A percentile compares a stretch with the other conserved stretches of the same genome.
Evolutionary conservation across 2,888 invertebrate genomes (phyloP).

Genomic region (Drosophila testacea): DNA sequence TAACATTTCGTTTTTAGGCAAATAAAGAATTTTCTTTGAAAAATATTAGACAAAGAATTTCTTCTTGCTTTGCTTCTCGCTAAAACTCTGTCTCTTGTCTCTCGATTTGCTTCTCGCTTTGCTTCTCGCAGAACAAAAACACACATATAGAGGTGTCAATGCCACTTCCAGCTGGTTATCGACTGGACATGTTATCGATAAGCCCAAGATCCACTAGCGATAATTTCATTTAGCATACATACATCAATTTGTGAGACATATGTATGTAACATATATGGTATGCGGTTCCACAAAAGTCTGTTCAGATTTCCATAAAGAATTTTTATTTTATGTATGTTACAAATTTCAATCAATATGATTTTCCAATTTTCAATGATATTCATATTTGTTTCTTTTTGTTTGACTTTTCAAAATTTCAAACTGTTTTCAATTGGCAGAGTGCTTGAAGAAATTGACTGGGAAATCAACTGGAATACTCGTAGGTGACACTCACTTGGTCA

Average conservation of each 20-base stretch:
- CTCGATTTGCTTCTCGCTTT: background rate
- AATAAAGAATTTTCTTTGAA: background rate
- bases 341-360: background rate
- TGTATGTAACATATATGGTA: too few relatives aligned
- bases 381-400: background rate
- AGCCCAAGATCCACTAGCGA: background rate
- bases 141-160: background rate
- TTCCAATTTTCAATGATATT: conserved; percentile 14
- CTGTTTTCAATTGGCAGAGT: conserved; percentile 36
- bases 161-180: background rate
- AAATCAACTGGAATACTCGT: conserved; percentile 47
- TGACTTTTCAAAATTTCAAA: background rate
- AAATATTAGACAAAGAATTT: background rate
- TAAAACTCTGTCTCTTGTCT: background rate
- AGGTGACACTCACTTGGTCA: conserved; percentile 7
- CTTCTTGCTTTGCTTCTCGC: background rate
- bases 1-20: background rate
- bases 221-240: background rate
- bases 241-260: conserved; percentile 1
- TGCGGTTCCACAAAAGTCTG: conserved; percentile 1
- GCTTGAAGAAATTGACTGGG: conserved; percentile 33
- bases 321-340: background rate
- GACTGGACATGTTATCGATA: background rate
- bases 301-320: conserved; percentile 2
- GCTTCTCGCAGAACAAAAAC: background rate